Evolutionary conservation across 2,113 vertebrate genomes (phyloP).

Genomic region (Notiomystis cincta): DNA sequence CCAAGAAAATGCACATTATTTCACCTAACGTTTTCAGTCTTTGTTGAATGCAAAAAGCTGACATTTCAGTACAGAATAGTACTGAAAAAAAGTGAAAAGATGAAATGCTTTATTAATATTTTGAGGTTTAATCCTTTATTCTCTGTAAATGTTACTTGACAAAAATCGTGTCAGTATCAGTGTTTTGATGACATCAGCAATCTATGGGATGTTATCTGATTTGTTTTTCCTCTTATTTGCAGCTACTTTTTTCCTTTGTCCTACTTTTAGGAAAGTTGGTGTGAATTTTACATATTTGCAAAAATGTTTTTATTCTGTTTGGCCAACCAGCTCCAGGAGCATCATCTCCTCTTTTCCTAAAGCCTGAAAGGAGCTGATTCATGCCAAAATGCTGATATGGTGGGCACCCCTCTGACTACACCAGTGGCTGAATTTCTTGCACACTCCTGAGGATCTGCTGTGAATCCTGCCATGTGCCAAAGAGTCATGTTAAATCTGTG

Average conservation of each 20-base stretch:
- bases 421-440: not conserved
- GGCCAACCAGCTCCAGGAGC: not conserved
- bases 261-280: not conserved
- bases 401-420: not conserved
- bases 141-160: not conserved
- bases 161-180: not conserved
- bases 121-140: not conserved
- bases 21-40: not conserved
- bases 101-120: not conserved
- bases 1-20: not conserved
- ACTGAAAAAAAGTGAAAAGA: not conserved
- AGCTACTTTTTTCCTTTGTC: not conserved
- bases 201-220: not conserved
- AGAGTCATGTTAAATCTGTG: not conserved
- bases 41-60: not conserved
- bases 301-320: not conserved
- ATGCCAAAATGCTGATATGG: rapidly evolving
- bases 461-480: not conserved
- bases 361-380: not conserved
- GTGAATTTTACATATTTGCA: not conserved
- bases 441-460: not conserved
- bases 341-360: not conserved
- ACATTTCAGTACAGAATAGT: not conserved
- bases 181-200: not conserved
- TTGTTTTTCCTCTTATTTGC: not conserved